These are phyloP conservation scores for Anguilla pacifica DNA, from an alignment of 2,797 vertebrate genomes.

Conservation along the genomic window DNA sequence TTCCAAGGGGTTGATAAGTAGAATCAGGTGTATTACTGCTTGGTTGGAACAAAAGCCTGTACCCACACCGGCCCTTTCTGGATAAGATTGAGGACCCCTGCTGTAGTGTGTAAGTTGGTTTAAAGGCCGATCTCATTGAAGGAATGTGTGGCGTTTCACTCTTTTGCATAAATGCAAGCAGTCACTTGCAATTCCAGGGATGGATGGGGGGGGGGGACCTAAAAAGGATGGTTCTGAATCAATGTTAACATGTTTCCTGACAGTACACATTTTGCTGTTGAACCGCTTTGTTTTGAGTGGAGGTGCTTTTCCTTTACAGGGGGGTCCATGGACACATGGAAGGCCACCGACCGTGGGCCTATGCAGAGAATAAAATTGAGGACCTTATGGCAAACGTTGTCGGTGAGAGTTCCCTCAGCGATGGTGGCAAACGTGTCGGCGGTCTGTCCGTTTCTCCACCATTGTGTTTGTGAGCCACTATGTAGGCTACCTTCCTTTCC, in stretches of 20 bases:
- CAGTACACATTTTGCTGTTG: background rate
- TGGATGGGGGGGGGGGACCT: background rate
- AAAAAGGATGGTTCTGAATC: background rate
- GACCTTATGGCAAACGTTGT: slow-evolving; percentile 82
- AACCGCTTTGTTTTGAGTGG: background rate
- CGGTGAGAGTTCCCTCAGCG: slow-evolving; percentile 69
- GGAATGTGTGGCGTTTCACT: too few species aligned
- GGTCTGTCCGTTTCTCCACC: background rate
- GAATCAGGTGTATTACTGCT: too few species aligned
- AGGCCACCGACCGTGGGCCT: slow-evolving; percentile 84
- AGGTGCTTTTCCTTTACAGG: slow-evolving; percentile 65
- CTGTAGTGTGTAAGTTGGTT: too few species aligned
- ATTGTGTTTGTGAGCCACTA: background rate
- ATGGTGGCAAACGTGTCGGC: background rate
- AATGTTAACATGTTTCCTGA: background rate
- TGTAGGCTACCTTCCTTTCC: background rate
- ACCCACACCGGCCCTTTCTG: too few species aligned
- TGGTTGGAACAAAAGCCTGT: too few species aligned
- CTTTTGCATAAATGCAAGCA: too few species aligned
- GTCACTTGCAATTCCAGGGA: too few species aligned
- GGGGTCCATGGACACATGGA: slow-evolving; percentile 81
- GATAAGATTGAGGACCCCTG: too few species aligned
- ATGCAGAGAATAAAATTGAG: slow-evolving; percentile 82
- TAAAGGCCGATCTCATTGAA: too few species aligned
- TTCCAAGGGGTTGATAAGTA: too few species aligned